Conservation (phyloP, 2,888 invertebrate species). For the Craniophora ligustri region DNA sequence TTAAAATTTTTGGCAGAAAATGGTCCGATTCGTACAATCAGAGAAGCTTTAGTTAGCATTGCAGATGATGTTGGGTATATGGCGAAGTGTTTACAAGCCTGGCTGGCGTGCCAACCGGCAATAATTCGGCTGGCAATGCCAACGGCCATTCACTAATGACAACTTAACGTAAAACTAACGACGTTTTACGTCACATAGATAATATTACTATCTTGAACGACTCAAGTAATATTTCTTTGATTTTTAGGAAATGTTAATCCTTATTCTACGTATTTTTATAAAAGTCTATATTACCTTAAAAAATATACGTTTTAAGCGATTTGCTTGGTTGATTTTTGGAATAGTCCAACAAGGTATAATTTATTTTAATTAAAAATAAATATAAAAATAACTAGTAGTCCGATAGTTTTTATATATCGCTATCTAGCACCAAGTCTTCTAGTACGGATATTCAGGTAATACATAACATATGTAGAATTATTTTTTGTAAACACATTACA, state of each 20-base stretch:
- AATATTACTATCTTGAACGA: constrained; percentile 22
- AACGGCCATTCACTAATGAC: constrained; percentile 62
- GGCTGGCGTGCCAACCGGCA: constrained; percentile 57
- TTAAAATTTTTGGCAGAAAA: constrained; percentile 7
- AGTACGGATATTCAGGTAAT: too few relatives aligned
- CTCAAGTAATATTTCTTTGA: constrained; percentile 2
- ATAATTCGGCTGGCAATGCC: constrained; percentile 53
- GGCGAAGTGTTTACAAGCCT: constrained; percentile 43
- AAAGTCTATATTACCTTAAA: too few relatives aligned
- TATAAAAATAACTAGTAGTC: too few relatives aligned
- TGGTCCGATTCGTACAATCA: neutral
- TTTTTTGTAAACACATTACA: too few relatives aligned
- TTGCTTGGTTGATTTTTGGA: too few relatives aligned
- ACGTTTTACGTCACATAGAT: constrained; percentile 32
- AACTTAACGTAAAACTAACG: constrained; percentile 52
- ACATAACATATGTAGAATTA: too few relatives aligned
- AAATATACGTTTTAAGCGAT: too few relatives aligned
- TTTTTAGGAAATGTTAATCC: neutral
- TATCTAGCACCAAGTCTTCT: too few relatives aligned
- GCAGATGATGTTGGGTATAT: constrained; percentile 38
- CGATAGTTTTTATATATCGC: too few relatives aligned
- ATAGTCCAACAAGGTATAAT: too few relatives aligned
- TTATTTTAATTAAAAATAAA: too few relatives aligned
- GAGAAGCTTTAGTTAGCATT: constrained; percentile 25
- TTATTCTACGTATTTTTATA: too few relatives aligned